Conservation (phyloP, 2,797 vertebrate species). For the Merluccius polli region DNA sequence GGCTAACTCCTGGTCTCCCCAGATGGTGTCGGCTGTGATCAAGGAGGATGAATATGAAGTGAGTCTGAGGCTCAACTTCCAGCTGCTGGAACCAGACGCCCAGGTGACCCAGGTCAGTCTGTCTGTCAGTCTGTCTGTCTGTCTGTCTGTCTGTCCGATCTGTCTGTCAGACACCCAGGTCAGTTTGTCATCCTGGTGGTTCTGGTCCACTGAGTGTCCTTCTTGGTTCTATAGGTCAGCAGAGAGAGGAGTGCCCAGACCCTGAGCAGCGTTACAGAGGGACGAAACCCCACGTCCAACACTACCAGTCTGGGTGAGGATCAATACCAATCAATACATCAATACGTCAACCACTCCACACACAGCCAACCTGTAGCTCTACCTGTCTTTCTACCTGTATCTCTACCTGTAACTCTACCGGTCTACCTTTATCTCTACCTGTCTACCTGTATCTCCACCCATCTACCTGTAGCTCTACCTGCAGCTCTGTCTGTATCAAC, state of each 20-base stretch:
- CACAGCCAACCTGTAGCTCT: not conserved
- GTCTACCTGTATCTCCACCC: too few relatives aligned
- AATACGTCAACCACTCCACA: too few relatives aligned
- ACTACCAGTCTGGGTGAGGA: slow-evolving; percentile 61
- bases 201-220: not conserved
- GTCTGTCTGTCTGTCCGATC: too few relatives aligned
- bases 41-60: slow-evolving; percentile 79
- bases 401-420: too few relatives aligned
- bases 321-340: too few relatives aligned
- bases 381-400: too few relatives aligned
- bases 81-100: slow-evolving; percentile 58
- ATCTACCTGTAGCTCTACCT: too few relatives aligned
- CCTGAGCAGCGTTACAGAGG: slow-evolving; percentile 67
- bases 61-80: slow-evolving; percentile 81
- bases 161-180: too few relatives aligned
- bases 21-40: slow-evolving; percentile 86
- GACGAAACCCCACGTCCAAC: slow-evolving; percentile 12
- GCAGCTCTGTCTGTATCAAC: too few relatives aligned
- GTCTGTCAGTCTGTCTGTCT: too few relatives aligned
- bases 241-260: slow-evolving; percentile 55
- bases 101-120: not conserved
- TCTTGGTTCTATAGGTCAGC: slow-evolving; percentile 25
- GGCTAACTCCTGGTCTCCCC: slow-evolving; percentile 13
- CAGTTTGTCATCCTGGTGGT: too few relatives aligned
- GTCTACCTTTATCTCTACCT: too few relatives aligned